Base-by-base conservation (phyloP, 1,140 invertebrate genomes). In the Hyles euphorbiae region DNA sequence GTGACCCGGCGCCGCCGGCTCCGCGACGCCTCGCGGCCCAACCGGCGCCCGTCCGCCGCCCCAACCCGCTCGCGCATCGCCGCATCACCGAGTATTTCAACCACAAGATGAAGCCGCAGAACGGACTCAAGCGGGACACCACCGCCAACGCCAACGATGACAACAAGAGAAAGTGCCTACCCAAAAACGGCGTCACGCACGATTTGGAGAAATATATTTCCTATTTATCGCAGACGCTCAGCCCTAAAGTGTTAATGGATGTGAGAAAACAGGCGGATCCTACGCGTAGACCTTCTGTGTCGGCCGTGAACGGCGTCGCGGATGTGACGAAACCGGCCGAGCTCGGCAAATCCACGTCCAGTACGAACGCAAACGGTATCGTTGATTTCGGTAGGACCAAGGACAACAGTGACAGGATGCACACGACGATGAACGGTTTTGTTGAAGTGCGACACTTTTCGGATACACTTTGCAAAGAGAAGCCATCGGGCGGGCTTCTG, bases 1-100 rank as follows among this genome's bases (percentile, higher is more conserved):
- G 83, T 57, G 89, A 88, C 53, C 85, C 87, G 72, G 89, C 87
- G 71, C 78, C 84, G 60, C 89, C 89, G 77, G 69, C 67, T 49
- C 87, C 89, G 75, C 83, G 89, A 72, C 86, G 79, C 70, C 65
- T 76, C 66, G 78, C 75, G 75, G 79, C 72, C 67, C 81, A 78
- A 65, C 76, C 76, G 77, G 76, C 71, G 81, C 90, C 70, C 78
- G 83, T 74, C 69, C 89, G 73, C 70, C 87, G 81, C 54, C 76
- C 72, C 62, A 81, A 77, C 58, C 78, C 72, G 54, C 67, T 70
- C 58, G 58, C 66, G 50, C 80, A 80, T 53, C 83, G 80, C 65
- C 81, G 86, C 76, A 96, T 96, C 70, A 96, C 95, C 2, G 94
- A 95, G 70, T 96, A 94, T 76, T 96, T 95, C 70, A 95, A 94